Evolutionary conservation across 2,888 invertebrate genomes (phyloP), one percentile per base, ranked within the genome.

Genomic region (Geophilus truncorum): DNA sequence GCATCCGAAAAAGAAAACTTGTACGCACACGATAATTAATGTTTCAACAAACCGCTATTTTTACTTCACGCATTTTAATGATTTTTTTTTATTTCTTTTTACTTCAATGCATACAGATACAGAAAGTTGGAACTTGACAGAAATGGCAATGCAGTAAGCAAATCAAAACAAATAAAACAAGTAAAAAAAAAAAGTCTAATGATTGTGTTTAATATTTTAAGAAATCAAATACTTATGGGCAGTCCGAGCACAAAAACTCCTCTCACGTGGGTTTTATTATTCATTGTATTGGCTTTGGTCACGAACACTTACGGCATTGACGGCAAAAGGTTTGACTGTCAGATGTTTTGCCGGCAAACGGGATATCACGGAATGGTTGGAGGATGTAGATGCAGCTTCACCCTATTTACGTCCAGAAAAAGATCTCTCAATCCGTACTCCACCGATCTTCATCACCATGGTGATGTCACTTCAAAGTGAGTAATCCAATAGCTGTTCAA

Each of bases 371-470:
- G 85, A 34, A 83, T 83, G 82, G 83, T 85, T 23, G 85, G 85
- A 57, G 85, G 85, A 30, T 85, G 85, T 80, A 82, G 85, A 34
- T 85, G 85, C 81, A 84, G 84, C 81, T 85, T 85, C 82, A 85
- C 85, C 10, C 82, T 85, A 28, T 85, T 85, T 82, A 83, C 84
- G 1, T 83, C 84, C 40, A 85, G 32, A 32, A 32, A 85, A 81
- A 82, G 85, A 75, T 51, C 77, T 76, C 62, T 62, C 62, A 25
- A 28, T 23, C 25, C 62, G 62, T 10, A 12, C 25, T 62, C 23
- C 62, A 23, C 9, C 15, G 15, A 62, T 28, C 45, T n/a, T 45
- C 12, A 62, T 62, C 21, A 23, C 23, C 10, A 3, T 25, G 15
- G 62, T 3, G 15, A 62, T 62, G 21, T 7, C 9, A 10, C 1